Base-by-base conservation (phyloP, 2,113 vertebrate species). In the Egretta garzetta region DNA sequence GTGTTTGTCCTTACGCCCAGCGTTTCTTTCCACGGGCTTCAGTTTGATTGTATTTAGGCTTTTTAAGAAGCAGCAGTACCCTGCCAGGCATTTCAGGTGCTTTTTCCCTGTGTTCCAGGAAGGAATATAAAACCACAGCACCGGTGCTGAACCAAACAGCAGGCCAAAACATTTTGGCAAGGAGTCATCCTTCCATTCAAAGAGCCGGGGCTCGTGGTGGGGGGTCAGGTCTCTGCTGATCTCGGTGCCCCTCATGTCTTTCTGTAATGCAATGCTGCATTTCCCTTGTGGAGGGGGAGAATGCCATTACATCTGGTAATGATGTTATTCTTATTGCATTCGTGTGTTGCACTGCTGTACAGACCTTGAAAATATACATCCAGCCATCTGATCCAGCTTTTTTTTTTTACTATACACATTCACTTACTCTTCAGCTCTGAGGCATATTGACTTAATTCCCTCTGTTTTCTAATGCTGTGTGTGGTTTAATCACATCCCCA, bases 401-500 rank as follows among this genome's bases (percentile, higher is more conserved):
- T 89, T 43, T 43, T 75, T 81, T 87, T 50, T 58, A 19, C 74
- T 84, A 35, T 80, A 71, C 37, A 47, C 49, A 66, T 91, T 93
- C 91, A 80, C 87, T 97, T 84, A 95, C 74, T 91, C 91, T 93
- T 97, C 77, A 89, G 62, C 66, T 97, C 77, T 80, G 86, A 97
- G 90, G 62, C 90, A 86, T 95, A 97, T 96, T 93, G 94, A 97
- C 95, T 97, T 93, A 86, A 96, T 97, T 96, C 95, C 67, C 56
- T 96, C 90, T 94, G 92, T 94, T 97, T 98, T 95, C 95, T 93
- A 85, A 62, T 97, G 80, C 95, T 97, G 95, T 93, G 85, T 97
- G 95, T 96, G 95, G 93, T 96, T 98, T 98, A 98, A 97, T 98
- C 97, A 97, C 88, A 95, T 96, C 90, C 96, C 79, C 93, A 90